A percentile compares a stretch with the other conserved stretches of the same genome.
phyloP scores from a whole-genome alignment of 2,113 vertebrate species.

The Erythrocercus mccallii region DNA sequence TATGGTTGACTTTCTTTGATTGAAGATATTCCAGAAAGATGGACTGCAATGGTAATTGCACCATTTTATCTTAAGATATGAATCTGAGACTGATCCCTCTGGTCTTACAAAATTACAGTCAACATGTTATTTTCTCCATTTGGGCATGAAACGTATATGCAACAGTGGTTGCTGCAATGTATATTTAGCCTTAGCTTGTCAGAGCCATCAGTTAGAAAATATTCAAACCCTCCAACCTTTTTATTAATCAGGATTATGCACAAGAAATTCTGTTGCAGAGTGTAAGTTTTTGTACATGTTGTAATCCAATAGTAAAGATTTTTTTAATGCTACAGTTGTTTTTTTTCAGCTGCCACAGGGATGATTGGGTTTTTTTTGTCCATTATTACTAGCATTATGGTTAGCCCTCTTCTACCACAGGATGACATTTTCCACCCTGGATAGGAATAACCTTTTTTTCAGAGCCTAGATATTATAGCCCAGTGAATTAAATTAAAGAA shows the following conservation, averaged over 20 bases:
- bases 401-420: neutral
- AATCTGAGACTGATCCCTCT: constrained; percentile 60
- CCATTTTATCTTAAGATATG: constrained; percentile 65
- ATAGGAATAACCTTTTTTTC: neutral
- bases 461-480: neutral
- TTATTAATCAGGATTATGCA: constrained; percentile 21
- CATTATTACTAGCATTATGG: constrained; percentile 10
- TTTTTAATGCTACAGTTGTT: neutral
- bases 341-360: neutral
- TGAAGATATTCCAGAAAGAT: constrained; percentile 76
- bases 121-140: constrained; percentile 68
- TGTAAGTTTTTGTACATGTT: neutral
- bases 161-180: constrained; percentile 6
- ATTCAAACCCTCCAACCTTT: constrained; percentile 7
- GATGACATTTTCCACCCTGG: neutral
- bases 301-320: constrained; percentile 17
- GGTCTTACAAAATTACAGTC: constrained; percentile 70
- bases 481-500: neutral
- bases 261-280: neutral
- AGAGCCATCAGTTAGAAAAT: neutral
- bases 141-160: constrained; percentile 54
- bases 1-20: constrained; percentile 65
- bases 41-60: constrained; percentile 58
- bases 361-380: neutral
- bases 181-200: constrained; percentile 54